Conservation (phyloP, 2,113 vertebrate species). For the Laticauda laticaudata region DNA sequence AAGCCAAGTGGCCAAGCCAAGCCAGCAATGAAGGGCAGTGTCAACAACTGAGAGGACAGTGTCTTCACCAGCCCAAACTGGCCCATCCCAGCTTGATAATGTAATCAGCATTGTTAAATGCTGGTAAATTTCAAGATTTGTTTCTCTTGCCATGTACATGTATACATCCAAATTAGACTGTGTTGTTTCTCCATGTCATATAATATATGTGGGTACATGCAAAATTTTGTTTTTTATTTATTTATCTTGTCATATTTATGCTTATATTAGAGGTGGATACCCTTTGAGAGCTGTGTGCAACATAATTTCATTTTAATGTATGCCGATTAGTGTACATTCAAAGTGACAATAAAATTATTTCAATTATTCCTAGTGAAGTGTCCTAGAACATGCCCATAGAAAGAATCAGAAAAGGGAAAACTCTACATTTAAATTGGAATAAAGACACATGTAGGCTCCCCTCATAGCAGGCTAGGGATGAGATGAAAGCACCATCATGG, state of each 20-base stretch:
- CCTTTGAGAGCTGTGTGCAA: too few species aligned
- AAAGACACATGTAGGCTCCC: not conserved
- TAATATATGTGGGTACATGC: too few species aligned
- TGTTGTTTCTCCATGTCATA: too few species aligned
- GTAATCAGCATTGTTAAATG: not conserved
- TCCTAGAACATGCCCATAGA: not conserved
- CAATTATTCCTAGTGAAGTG: not conserved
- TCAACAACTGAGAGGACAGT: not conserved
- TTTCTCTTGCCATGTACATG: too few species aligned
- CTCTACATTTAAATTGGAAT: not conserved
- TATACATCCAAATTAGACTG: too few species aligned
- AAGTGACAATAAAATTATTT: too few species aligned
- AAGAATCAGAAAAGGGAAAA: not conserved
- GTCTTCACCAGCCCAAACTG: not conserved
- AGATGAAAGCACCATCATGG: not conserved
- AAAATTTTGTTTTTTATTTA: too few species aligned
- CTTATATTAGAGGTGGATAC: too few species aligned
- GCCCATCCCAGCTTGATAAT: not conserved
- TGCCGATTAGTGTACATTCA: too few species aligned
- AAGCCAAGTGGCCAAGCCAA: not conserved
- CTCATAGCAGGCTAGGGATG: not conserved
- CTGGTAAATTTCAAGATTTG: too few species aligned
- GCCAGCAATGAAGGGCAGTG: not conserved
- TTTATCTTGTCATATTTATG: too few species aligned
- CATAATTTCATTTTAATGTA: too few species aligned